Conservation (phyloP, 2,888 invertebrate species). For the Schizotus pectinicornis region DNA sequence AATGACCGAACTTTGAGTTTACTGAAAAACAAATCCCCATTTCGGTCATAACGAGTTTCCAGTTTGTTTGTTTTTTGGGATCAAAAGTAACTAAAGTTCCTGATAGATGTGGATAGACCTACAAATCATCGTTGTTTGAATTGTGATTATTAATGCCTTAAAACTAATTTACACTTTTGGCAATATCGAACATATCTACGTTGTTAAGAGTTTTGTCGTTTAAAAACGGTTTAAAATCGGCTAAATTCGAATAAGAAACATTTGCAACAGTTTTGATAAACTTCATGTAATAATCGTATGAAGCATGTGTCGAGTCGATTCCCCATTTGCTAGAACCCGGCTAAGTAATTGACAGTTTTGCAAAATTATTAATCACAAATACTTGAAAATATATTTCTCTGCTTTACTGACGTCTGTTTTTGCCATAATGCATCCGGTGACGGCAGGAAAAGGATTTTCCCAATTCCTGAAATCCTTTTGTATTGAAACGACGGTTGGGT, state of each 20-base stretch:
- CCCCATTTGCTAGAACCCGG: conserved; percentile 56
- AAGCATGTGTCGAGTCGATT: conserved; percentile 53
- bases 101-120: conserved; percentile 61
- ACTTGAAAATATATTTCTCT: conserved; percentile 52
- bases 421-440: conserved; percentile 63
- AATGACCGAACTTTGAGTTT: conserved; percentile 64
- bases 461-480: conserved; percentile 69
- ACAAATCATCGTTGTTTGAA: conserved; percentile 18
- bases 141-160: conserved; percentile 1
- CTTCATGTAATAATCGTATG: conserved; percentile 59
- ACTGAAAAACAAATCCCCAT: conserved; percentile 69
- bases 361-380: conserved; percentile 1
- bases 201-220: conserved; percentile 57
- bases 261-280: conserved; percentile 60
- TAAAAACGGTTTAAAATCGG: conserved; percentile 54
- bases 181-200: conserved; percentile 58
- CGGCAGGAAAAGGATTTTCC: conserved; percentile 65
- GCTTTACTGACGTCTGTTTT: conserved; percentile 53
- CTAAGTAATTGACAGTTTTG: conserved; percentile 4
- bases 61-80: conserved; percentile 49
- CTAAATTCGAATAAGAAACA: conserved; percentile 57
- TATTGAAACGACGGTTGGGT: conserved; percentile 68
- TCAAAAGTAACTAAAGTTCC: conserved; percentile 62
- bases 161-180: conserved; percentile 54
- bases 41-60: conserved; percentile 69